A percentile compares a stretch with the other conserved stretches of the same genome.
phyloP scores from a whole-genome alignment of 2,113 vertebrate genomes.

The Chamaea fasciata region DNA sequence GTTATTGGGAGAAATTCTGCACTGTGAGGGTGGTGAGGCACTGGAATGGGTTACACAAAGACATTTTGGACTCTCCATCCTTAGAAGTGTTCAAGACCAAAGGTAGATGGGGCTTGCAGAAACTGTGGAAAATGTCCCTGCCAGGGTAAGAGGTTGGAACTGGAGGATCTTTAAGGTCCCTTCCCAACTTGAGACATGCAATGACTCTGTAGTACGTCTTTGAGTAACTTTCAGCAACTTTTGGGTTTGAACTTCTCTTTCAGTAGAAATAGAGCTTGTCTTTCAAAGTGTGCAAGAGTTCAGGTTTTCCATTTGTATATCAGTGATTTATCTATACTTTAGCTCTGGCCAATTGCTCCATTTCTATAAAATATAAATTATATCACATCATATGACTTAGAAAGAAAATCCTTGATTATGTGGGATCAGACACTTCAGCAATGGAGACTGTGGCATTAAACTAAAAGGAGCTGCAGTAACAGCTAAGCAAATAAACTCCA shows the following conservation, averaged over 20 bases:
- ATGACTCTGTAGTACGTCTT: neutral
- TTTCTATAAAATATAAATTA: neutral
- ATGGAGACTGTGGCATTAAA: neutral
- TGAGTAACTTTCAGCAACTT: neutral
- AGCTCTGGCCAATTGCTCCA: neutral
- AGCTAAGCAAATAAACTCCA: neutral
- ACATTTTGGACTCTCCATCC: fast-evolving
- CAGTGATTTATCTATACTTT: neutral
- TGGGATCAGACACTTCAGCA: neutral
- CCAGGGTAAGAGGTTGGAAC: neutral
- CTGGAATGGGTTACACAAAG: neutral
- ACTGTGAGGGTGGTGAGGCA: too few species aligned
- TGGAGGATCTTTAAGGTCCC: neutral
- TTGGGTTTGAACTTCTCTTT: neutral
- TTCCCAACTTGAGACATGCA: neutral
- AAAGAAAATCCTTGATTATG: neutral
- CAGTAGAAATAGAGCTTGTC: neutral
- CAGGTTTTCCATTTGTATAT: neutral
- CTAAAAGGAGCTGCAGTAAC: neutral
- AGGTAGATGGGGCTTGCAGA: neutral
- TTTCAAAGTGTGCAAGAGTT: neutral
- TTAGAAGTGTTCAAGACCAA: neutral
- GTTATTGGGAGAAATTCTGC: neutral
- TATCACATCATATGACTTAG: neutral
- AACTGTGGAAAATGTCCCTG: neutral